These are phyloP conservation scores for Nanorana parkeri DNA, from an alignment of 2,113 vertebrate species.

Conservation along the genomic window DNA sequence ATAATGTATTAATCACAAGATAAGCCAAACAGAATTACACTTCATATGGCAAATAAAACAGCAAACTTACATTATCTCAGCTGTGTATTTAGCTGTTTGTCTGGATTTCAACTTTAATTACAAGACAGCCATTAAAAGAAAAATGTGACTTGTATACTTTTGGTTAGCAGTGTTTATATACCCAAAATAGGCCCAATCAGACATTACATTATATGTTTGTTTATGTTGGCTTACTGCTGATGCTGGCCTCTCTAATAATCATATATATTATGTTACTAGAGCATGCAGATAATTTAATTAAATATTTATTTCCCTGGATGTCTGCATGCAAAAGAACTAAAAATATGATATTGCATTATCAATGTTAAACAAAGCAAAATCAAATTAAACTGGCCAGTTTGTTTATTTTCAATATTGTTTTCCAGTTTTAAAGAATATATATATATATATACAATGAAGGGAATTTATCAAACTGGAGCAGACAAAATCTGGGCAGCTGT, in stretches of 20 bases:
- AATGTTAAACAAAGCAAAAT: slow-evolving; percentile 72
- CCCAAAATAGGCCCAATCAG: slow-evolving; percentile 63
- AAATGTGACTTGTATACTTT: slow-evolving; percentile 65
- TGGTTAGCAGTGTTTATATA: slow-evolving; percentile 63
- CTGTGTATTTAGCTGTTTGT: no score
- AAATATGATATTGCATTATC: slow-evolving; percentile 75
- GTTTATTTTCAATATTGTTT: slow-evolving; percentile 25
- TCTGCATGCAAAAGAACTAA: slow-evolving; percentile 70
- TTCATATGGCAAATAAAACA: no score
- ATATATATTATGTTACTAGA: slow-evolving; percentile 71
- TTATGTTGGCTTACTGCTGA: slow-evolving; percentile 67
- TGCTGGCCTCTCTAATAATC: slow-evolving; percentile 72
- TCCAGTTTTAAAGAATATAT: slow-evolving; percentile 26
- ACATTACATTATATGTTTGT: slow-evolving; percentile 68
- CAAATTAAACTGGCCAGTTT: slow-evolving; percentile 68
- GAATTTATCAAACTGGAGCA: no score
- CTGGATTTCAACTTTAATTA: slow-evolving; percentile 60
- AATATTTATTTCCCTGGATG: slow-evolving; percentile 70
- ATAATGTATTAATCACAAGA: no score
- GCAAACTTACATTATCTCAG: no score
- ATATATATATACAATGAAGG: no score
- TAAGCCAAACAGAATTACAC: no score
- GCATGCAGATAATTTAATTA: slow-evolving; percentile 75
- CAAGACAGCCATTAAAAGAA: slow-evolving; percentile 71
- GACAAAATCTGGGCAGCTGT: no score